These are phyloP conservation scores for Pterostichus madidus DNA, from an alignment of 2,888 invertebrate genomes.

Conservation along the genomic window DNA sequence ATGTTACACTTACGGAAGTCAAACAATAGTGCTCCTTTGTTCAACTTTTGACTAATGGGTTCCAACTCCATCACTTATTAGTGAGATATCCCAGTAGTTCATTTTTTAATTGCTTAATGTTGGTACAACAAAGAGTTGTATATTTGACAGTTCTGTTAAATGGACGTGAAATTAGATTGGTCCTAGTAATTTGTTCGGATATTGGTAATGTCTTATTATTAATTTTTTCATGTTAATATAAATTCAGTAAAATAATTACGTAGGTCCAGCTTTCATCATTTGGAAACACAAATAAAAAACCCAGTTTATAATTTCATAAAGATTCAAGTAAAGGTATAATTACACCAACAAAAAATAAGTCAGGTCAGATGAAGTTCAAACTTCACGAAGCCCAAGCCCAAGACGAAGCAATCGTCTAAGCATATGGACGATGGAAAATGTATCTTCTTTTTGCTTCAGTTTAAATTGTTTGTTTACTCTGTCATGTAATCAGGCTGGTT, in stretches of 20 bases:
- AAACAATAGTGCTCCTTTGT: too few species aligned
- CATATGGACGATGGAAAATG: not conserved
- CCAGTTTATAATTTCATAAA: constrained; percentile 46
- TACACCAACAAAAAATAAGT: constrained; percentile 32
- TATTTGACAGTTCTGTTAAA: too few species aligned
- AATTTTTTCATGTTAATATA: too few species aligned
- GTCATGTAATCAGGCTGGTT: constrained; percentile 57
- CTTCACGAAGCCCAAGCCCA: not conserved
- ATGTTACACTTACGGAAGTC: too few species aligned
- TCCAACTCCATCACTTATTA: too few species aligned
- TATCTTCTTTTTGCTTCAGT: constrained; percentile 52
- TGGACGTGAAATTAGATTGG: too few species aligned
- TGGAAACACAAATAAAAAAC: constrained; percentile 32
- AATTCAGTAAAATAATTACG: constrained; percentile 1
- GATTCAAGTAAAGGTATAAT: constrained; percentile 27
- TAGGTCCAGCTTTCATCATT: constrained; percentile 3
- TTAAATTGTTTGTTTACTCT: constrained; percentile 63
- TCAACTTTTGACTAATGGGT: too few species aligned
- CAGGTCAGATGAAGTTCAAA: constrained; percentile 32
- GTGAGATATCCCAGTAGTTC: too few species aligned
- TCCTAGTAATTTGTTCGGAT: too few species aligned
- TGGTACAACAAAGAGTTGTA: too few species aligned
- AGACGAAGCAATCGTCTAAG: not conserved
- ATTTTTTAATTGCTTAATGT: too few species aligned
- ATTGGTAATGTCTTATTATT: too few species aligned